Base-by-base conservation (phyloP, 2,888 invertebrate species). In the Lasioglossum leucozonium region DNA sequence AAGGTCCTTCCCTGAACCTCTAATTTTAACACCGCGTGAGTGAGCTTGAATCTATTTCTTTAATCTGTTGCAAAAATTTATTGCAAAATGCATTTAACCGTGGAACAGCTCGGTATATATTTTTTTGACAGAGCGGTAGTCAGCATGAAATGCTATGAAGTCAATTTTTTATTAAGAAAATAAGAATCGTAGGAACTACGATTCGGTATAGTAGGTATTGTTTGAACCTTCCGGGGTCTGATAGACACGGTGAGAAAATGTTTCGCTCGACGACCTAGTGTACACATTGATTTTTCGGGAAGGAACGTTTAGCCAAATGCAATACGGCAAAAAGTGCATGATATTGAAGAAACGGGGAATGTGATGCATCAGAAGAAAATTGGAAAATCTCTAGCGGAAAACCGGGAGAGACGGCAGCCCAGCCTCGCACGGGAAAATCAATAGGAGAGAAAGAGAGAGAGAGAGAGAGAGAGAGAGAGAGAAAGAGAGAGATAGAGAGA, bases 401-500 rank as follows among this genome's bases (percentile, higher is more conserved):
- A 72, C 44, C 72, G 72, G 62, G 44, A 72, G 44, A 72, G 47
- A 18, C 42, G 72, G 34, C 58, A 62, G 44, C 58, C 62, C 79
- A 18, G 55, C 67, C 77, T 73, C 11, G 37, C 71, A 67, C 13
- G 37, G 75, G 51, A 84, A 86, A 88, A 89, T 89, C 88, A 78
- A 89, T 90, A 67, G 67, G 51, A 72, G 16, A 62, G 55, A 30
- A 16, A 26, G 18, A 30, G 62, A 62, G 62, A 62, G 30, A 26
- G 18, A 30, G 62, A 62, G 62, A 62, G 30, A 26, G 18, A 30
- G 62, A 62, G 62, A 62, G 30, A 26, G 18, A 30, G 62, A 62
- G 62, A 62, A 30, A n/a, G n/a, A n/a, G n/a, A n/a, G n/a, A n/a
- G n/a, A n/a, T n/a, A n/a, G 30, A 26, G 18, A 30, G 62, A 62